These are phyloP conservation scores for Anastrepha ludens DNA, from an alignment of 1,140 invertebrate species.

Conservation along the genomic window DNA sequence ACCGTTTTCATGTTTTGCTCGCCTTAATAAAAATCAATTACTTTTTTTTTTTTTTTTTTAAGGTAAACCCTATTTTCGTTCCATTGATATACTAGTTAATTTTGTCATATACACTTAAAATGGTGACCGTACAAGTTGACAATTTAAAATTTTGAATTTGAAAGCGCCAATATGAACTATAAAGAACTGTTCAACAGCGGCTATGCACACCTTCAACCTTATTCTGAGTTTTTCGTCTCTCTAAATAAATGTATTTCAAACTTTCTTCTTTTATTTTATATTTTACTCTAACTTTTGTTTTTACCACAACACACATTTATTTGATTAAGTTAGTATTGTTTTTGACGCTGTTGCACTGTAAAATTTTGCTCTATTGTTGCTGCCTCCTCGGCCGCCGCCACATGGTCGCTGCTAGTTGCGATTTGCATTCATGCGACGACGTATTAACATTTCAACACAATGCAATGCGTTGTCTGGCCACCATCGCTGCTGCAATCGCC, in stretches of 20 bases:
- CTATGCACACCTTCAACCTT: no score
- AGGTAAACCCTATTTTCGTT: no score
- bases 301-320: constrained; percentile 3
- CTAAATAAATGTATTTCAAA: not conserved
- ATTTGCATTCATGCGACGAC: not conserved
- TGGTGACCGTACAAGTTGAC: no score
- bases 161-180: no score
- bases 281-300: not conserved
- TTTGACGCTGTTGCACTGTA: constrained; percentile 16
- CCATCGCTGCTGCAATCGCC: not conserved
- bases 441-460: not conserved
- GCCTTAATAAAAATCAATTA: no score
- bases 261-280: not conserved
- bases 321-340: not conserved
- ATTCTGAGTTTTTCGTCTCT: no score
- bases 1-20: no score
- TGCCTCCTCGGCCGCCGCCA: not conserved
- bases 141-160: no score
- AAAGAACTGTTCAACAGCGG: no score
- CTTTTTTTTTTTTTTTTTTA: no score
- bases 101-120: no score
- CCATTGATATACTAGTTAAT: no score
- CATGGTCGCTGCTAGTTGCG: not conserved
- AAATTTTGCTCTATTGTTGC: not conserved
- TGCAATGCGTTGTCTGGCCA: not conserved